These are phyloP conservation scores for Papilio polytes DNA, from an alignment of 1,140 invertebrate species.

Conservation along the genomic window DNA sequence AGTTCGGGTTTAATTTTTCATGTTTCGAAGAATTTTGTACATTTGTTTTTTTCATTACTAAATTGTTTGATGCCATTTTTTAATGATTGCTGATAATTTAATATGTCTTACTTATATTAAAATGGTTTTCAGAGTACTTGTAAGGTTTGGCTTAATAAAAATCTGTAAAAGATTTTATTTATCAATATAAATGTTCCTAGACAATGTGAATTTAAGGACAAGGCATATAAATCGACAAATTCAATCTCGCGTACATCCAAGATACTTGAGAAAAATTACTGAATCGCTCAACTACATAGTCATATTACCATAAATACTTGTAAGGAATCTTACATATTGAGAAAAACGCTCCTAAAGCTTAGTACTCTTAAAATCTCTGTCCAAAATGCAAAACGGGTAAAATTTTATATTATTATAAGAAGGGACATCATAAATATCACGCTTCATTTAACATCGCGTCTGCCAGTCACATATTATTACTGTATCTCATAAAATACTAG, in stretches of 20 bases:
- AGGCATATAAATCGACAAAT: slow-evolving; percentile 1
- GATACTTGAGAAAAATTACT: slow-evolving; percentile 19
- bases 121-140: no score
- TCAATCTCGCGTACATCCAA: slow-evolving; percentile 2
- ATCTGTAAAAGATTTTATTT: background rate
- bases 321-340: slow-evolving; percentile 1
- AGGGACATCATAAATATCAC: slow-evolving; percentile 34
- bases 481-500: slow-evolving; percentile 31
- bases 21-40: no score
- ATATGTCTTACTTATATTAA: background rate
- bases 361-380: background rate
- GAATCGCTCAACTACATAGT: slow-evolving; percentile 18
- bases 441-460: slow-evolving; percentile 40
- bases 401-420: slow-evolving; percentile 29
- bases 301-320: slow-evolving; percentile 30
- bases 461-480: slow-evolving; percentile 28
- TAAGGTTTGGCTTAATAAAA: background rate
- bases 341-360: background rate
- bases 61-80: no score
- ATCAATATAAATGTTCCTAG: background rate
- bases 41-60: no score
- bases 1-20: no score
- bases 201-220: slow-evolving; percentile 7
- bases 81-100: no score
- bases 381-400: slow-evolving; percentile 30